Evolutionary conservation across 2,888 invertebrate species (phyloP).

Genomic region (Thecocarcelia acutangulata): DNA sequence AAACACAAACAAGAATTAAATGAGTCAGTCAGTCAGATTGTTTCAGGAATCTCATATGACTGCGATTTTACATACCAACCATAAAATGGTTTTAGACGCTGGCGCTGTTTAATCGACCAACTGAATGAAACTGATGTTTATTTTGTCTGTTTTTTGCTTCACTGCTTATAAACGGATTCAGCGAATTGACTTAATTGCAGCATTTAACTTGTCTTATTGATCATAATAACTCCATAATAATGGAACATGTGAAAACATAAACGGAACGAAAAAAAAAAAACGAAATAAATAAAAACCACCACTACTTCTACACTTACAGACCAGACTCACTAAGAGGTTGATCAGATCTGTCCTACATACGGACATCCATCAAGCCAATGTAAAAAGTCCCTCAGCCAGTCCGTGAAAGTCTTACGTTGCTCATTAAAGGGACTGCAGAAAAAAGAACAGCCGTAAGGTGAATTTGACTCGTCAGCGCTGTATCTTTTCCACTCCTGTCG

Average conservation of each 20-base stretch:
- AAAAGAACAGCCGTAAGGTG: conserved; percentile 34
- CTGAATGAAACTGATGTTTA: conserved; percentile 35
- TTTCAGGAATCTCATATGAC: conserved; percentile 25
- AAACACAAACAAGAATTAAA: conserved; percentile 11
- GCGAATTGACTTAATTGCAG: conserved; percentile 79
- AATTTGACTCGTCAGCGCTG: conserved; percentile 31
- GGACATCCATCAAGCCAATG: conserved; percentile 8
- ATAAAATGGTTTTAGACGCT: conserved; percentile 54
- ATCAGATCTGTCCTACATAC: conserved; percentile 11
- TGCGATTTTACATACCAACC: conserved; percentile 36
- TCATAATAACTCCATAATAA: conserved; percentile 82
- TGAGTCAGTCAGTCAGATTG: conserved; percentile 33
- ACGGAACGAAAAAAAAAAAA: conserved; percentile 72
- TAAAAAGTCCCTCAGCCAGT: conserved; percentile 26
- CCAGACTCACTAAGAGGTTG: conserved; percentile 1
- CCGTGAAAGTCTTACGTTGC: conserved; percentile 48
- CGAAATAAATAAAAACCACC: background rate
- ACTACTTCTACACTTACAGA: background rate
- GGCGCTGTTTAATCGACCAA: conserved; percentile 56
- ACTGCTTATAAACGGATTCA: conserved; percentile 67
- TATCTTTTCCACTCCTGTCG: conserved; percentile 16
- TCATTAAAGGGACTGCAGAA: background rate
- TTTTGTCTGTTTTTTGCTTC: conserved; percentile 31
- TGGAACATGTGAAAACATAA: conserved; percentile 81
- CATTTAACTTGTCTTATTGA: conserved; percentile 82